Conservation (phyloP, 2,797 vertebrate genomes). For the Myotis daubentonii region DNA sequence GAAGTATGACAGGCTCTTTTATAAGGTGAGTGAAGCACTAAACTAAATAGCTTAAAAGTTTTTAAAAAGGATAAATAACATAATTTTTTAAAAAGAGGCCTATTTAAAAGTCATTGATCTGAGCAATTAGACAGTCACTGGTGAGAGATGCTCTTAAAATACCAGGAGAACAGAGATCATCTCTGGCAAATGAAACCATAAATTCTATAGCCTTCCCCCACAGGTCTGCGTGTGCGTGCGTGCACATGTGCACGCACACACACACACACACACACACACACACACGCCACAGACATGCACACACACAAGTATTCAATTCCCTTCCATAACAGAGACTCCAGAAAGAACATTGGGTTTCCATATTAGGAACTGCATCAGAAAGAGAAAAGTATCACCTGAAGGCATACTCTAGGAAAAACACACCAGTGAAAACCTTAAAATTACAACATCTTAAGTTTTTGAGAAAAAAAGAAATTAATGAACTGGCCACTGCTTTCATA, state of each 20-base stretch:
- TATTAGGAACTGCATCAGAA: neutral
- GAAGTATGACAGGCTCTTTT: neutral
- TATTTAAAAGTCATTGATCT: neutral
- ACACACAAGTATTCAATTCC: neutral
- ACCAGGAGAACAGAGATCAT: neutral
- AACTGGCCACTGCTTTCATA: neutral
- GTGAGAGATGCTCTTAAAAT: slow-evolving; percentile 3
- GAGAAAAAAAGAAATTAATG: neutral
- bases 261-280: too few species aligned
- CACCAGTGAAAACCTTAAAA: neutral
- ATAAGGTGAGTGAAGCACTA: slow-evolving; percentile 3
- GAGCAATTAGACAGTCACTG: neutral
- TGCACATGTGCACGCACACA: too few species aligned
- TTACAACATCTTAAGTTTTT: slow-evolving; percentile 30
- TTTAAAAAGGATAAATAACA: neutral
- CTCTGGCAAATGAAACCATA: slow-evolving; percentile 15
- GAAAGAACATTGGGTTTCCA: neutral
- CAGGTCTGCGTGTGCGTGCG: neutral
- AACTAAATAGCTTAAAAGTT: neutral
- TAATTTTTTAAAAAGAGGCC: neutral
- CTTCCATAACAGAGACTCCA: neutral
- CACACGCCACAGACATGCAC: neutral
- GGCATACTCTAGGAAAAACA: neutral
- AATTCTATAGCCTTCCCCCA: neutral
- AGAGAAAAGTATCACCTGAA: neutral